Conservation (phyloP, 2,113 vertebrate species). For the Chaetodon trifascialis region DNA sequence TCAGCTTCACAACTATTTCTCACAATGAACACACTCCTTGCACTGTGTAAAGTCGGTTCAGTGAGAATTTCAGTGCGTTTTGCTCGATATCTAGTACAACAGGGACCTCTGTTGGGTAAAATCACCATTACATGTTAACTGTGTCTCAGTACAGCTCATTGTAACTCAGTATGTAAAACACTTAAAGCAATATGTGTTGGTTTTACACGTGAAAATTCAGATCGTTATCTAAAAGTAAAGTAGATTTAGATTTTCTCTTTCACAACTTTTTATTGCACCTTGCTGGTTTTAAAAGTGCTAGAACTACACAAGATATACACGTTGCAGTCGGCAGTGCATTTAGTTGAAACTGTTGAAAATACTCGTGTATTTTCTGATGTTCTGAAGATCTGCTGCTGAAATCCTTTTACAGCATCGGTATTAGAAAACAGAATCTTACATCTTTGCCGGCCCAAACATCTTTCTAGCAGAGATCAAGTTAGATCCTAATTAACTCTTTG, state of each 20-base stretch:
- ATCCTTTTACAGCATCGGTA: neutral
- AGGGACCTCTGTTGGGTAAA: conserved; percentile 76
- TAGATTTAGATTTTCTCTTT: neutral
- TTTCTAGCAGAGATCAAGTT: neutral
- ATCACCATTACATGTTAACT: conserved; percentile 23
- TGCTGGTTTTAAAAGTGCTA: neutral
- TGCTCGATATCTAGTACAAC: conserved; percentile 37
- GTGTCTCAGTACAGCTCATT: neutral
- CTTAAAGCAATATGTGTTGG: neutral
- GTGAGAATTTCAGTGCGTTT: neutral
- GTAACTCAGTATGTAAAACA: neutral
- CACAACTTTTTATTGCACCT: neutral
- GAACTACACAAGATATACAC: neutral
- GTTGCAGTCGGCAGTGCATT: neutral
- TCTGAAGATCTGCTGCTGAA: neutral
- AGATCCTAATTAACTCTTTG: neutral
- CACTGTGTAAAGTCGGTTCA: conserved; percentile 3
- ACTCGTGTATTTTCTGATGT: no score
- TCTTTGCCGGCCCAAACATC: neutral
- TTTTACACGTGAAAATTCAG: neutral
- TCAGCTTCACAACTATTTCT: neutral
- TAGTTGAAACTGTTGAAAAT: no score
- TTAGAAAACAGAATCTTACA: neutral
- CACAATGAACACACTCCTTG: conserved; percentile 22
- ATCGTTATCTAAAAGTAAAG: neutral